Evolutionary conservation across 1,140 invertebrate genomes (phyloP), one percentile per base, ranked within the genome.

Genomic region (Ectropis grisescens): DNA sequence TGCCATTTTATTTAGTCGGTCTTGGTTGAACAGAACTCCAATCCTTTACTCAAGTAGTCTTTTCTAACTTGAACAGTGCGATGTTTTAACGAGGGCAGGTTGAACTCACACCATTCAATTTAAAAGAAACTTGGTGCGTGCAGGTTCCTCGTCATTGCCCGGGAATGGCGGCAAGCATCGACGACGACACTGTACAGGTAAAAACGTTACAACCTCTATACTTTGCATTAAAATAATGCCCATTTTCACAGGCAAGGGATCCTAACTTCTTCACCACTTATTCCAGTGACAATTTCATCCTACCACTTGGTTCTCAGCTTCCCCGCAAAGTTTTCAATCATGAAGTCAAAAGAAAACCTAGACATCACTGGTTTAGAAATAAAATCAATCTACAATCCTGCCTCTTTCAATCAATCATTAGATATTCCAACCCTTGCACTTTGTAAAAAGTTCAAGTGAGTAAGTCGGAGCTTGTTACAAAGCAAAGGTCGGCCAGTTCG

Each of bases 171-270:
- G 33, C 45, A 41, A 56, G 43, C 48, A 58, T 15, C 25, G 49
- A 58, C 68, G 70, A 64, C 62, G 62, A 64, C 48, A 45, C 62
- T 67, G 64, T 52, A 78, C 70, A 49, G 55, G 44, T 70, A 80
- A 54, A 71, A 81, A 71, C 76, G 70, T 86, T 88, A 89, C 88
- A 90, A 89, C 88, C 85, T 90, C 90, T 91, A 91, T 91, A 92
- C 90, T 92, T 92, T 91, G 90, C 90, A 92, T 90, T 88, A 90
- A 91, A 92, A 86, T 91, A 91, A 91, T 91, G 89, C 88, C 85
- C 85, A 88, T 90, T 89, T 89, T 88, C 87, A 87, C 85, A 83
- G 79, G 78, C 82, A 82, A 76, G 76, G 80, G 70, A 74, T 80
- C 68, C 69, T 67, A 75, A 71, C 69, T 64, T 58, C 67, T 54